A percentile compares a stretch with the other conserved stretches of the same genome.
These are phyloP conservation scores for Camponotus pennsylvanicus DNA, from an alignment of 1,140 invertebrate species.

Conservation along the genomic window DNA sequence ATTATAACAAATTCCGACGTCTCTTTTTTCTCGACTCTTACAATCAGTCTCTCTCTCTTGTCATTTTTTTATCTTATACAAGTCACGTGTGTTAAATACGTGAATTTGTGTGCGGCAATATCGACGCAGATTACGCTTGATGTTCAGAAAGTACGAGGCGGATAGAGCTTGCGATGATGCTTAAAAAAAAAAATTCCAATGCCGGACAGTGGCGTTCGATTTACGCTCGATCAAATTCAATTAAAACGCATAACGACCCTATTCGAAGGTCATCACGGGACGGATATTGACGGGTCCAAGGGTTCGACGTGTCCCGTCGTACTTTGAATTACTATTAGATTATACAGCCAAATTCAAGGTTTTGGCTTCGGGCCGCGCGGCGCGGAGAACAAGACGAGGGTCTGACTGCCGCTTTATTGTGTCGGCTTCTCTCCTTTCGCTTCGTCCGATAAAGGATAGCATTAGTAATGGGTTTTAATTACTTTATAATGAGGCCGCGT, in stretches of 20 bases:
- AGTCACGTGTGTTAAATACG: background rate
- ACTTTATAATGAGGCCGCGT: conserved; percentile 85
- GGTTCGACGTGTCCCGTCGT: conserved; percentile 68
- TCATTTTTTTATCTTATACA: background rate
- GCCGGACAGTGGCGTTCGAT: conserved; percentile 56
- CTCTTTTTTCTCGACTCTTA: conserved; percentile 11
- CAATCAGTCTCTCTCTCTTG: background rate
- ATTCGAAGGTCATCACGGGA: conserved; percentile 77
- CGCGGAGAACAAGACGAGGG: conserved; percentile 80
- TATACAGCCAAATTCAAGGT: conserved; percentile 77
- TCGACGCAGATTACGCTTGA: background rate
- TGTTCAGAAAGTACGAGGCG: background rate
- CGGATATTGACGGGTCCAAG: conserved; percentile 83
- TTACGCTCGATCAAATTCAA: conserved; percentile 60
- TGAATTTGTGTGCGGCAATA: too few species aligned
- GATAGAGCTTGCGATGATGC: background rate
- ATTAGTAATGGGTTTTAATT: conserved; percentile 87
- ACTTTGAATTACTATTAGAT: conserved; percentile 79
- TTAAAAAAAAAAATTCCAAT: background rate
- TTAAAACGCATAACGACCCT: conserved; percentile 66
- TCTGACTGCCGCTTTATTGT: conserved; percentile 83
- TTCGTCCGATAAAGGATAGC: conserved; percentile 83
- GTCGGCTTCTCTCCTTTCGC: conserved; percentile 80
- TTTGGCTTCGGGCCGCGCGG: conserved; percentile 71
- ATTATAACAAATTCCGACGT: conserved; percentile 30